phyloP scores from a whole-genome alignment of 2,888 invertebrate genomes.

The Torymus aiolomorphi region DNA sequence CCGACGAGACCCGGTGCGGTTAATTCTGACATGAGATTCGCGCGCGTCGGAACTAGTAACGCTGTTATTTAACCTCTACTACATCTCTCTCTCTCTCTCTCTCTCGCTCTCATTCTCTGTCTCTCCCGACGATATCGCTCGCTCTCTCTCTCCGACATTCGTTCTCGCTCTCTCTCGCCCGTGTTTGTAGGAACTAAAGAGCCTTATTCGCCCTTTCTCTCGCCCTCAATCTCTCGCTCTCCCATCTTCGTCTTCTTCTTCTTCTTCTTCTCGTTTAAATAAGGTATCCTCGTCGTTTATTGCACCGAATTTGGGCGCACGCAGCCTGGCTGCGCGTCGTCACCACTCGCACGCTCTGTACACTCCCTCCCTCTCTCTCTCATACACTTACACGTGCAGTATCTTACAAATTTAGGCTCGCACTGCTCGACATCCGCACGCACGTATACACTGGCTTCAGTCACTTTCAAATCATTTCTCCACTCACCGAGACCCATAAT shows the following conservation, averaged over 20 bases:
- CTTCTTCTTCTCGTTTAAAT: conserved; percentile 52
- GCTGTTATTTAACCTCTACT: conserved; percentile 53
- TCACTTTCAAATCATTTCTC: conserved; percentile 10
- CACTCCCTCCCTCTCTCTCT: neutral
- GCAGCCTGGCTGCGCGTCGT: conserved; percentile 26
- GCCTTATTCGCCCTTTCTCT: conserved; percentile 24
- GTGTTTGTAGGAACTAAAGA: conserved; percentile 59
- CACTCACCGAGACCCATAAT: conserved; percentile 1
- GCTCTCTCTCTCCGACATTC: conserved; percentile 36
- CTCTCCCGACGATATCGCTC: conserved; percentile 18
- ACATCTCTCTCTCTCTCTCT: conserved; percentile 43
- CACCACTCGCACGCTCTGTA: too few species aligned
- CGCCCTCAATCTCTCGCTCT: conserved; percentile 37
- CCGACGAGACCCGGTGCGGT: conserved; percentile 43
- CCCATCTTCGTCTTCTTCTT: conserved; percentile 51
- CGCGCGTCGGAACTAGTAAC: conserved; percentile 52
- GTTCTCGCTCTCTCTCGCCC: conserved; percentile 21
- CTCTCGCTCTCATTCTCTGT: conserved; percentile 24
- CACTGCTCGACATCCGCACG: neutral
- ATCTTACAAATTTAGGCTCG: conserved; percentile 23
- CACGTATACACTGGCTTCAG: neutral
- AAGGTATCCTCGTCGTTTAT: conserved; percentile 57
- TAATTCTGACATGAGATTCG: conserved; percentile 25
- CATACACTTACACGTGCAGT: conserved; percentile 10
- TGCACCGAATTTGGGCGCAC: conserved; percentile 66